A percentile compares a stretch with the other conserved stretches of the same genome.
Conservation (phyloP, 2,797 vertebrate genomes). For the Brachyalestes nurse region DNA sequence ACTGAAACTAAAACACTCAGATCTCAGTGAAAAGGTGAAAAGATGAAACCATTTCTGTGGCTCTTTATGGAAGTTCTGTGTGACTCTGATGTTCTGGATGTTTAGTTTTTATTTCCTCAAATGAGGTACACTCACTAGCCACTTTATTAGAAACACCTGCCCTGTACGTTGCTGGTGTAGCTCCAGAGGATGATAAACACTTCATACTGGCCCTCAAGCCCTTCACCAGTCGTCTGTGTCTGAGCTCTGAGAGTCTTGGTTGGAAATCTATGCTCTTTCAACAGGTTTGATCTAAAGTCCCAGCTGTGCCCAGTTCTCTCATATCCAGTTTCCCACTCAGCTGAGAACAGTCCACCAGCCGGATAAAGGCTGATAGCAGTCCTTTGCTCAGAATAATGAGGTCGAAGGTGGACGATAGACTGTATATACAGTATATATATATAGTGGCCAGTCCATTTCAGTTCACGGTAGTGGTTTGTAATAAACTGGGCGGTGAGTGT, state of each 20-base stretch:
- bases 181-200: too few species aligned
- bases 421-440: too few species aligned
- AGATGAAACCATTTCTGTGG: constrained; percentile 23
- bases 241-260: neutral
- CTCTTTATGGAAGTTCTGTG: constrained; percentile 54
- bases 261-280: neutral
- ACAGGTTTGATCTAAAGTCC: too few species aligned
- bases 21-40: constrained; percentile 27
- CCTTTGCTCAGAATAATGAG: neutral
- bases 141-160: neutral
- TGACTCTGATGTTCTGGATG: constrained; percentile 71
- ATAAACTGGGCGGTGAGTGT: neutral
- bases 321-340: neutral
- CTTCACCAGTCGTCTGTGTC: neutral
- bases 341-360: neutral
- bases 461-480: neutral
- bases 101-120: constrained; percentile 59
- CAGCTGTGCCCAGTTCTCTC: too few species aligned
- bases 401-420: neutral
- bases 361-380: neutral
- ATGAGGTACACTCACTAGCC: constrained; percentile 37
- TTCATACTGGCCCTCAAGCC: neutral
- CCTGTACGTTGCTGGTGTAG: neutral
- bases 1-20: constrained; percentile 35
- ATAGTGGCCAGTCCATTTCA: too few species aligned